These are phyloP conservation scores for Pollenia angustigena DNA, from an alignment of 2,888 invertebrate species.

Conservation along the genomic window DNA sequence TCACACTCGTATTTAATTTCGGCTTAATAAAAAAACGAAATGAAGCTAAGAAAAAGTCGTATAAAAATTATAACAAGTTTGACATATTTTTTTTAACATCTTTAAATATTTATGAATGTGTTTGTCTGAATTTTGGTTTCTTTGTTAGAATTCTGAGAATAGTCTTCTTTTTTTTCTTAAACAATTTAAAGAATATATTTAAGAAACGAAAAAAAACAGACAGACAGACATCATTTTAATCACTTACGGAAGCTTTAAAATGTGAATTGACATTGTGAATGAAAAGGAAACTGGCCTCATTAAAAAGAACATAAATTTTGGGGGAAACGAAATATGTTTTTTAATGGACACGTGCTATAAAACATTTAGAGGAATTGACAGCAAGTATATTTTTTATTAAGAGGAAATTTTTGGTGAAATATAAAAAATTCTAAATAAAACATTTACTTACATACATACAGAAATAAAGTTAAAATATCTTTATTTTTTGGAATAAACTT, in stretches of 20 bases:
- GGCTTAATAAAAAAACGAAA: constrained; percentile 14
- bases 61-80: constrained; percentile 44
- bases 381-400: constrained; percentile 9
- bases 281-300: constrained; percentile 63
- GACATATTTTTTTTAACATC: constrained; percentile 17
- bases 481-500: neutral
- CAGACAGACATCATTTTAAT: constrained; percentile 38
- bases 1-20: constrained; percentile 42
- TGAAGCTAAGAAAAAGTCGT: neutral
- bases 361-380: constrained; percentile 9
- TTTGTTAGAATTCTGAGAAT: constrained; percentile 57
- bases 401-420: constrained; percentile 14
- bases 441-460: neutral
- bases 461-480: no score
- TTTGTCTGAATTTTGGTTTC: constrained; percentile 16
- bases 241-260: constrained; percentile 59
- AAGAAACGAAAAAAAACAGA: neutral
- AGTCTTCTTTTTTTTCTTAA: constrained; percentile 7
- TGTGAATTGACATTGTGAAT: constrained; percentile 22
- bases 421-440: neutral
- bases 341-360: constrained; percentile 62
- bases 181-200: constrained; percentile 13
- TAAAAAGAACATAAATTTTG: constrained; percentile 26
- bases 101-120: neutral
- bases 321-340: constrained; percentile 15